Evolutionary conservation across 1,140 invertebrate species (phyloP), one percentile per base, ranked within the genome.

Genomic region (Monochamus saltuarius): DNA sequence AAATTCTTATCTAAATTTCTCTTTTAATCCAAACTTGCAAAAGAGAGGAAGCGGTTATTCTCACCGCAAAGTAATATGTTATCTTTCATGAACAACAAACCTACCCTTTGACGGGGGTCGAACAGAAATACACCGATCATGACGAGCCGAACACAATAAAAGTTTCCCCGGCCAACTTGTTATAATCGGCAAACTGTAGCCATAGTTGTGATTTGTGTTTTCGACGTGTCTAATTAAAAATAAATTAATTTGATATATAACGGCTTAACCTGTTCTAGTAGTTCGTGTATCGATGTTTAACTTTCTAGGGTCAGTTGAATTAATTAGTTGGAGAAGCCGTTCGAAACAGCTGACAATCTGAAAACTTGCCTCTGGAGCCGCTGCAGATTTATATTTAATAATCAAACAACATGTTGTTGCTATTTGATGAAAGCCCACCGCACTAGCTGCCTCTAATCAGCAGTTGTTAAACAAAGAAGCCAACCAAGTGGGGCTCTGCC

Each of bases 261-360:
- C 63, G 35, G 58, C 54, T 57, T 56, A 65, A 68, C 61, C 57
- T 63, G 60, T 63, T 57, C 38, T 57, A 68, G 39, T 66, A 65
- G 64, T 66, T 59, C 64, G 49, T 67, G 54, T 65, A 63, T 65
- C 55, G 67, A 65, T 67, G 60, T 69, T 69, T 69, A 64, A 65
- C 62, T 69, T 69, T 65, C 56, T 60, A 57, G 65, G 67, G 67
- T 69, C 67, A 69, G 67, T 65, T 37, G 61, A 57, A 67, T 69
- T 69, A 69, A 69, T 69, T 69, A 67, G 67, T 66, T 64, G 46
- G 55, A 51, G 50, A 62, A 69, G 62, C 67, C 60, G 67, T 69
- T 69, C 59, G 50, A 67, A 69, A 69, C 67, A 69, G 67, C 67
- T 69, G 67, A 69, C 67, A 69, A 69, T 69, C 62, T 65, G 67